phyloP scores from a whole-genome alignment of 2,888 invertebrate genomes.

The Trimorus sp. region DNA sequence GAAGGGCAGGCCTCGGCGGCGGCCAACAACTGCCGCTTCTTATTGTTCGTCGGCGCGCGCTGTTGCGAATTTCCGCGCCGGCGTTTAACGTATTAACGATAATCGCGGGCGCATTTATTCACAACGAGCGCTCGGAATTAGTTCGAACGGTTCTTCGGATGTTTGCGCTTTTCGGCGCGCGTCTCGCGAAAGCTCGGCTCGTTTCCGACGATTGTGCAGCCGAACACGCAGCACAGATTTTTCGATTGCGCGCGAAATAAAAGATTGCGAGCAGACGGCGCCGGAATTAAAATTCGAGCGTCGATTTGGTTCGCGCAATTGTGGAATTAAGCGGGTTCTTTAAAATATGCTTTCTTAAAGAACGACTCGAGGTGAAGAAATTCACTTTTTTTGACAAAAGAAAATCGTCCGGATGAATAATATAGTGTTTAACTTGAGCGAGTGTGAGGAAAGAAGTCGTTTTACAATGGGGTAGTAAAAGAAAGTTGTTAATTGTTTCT shows the following conservation, averaged over 20 bases:
- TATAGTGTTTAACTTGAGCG: no score
- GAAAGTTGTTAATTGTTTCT: no score
- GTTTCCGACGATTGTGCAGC: background rate
- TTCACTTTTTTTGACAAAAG: no score
- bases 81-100: conserved; percentile 63
- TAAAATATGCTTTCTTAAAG: no score
- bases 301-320: no score
- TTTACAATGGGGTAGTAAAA: no score
- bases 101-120: conserved; percentile 49
- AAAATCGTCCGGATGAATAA: no score
- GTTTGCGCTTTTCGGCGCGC: conserved; percentile 23
- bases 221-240: background rate
- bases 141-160: conserved; percentile 21
- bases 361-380: no score
- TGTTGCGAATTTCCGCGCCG: conserved; percentile 61
- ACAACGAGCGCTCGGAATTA: conserved; percentile 28
- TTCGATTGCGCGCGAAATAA: background rate
- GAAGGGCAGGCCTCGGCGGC: conserved; percentile 56
- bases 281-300: no score
- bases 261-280: no score
- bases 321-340: no score
- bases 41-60: conserved; percentile 36
- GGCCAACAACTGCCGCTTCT: conserved; percentile 51
- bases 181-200: background rate
- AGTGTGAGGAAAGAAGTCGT: no score